Percentiles rank a stretch among this genome's conserved stretches.
These are phyloP conservation scores for Atta colombica DNA, from an alignment of 1,140 invertebrate genomes.

Conservation along the genomic window DNA sequence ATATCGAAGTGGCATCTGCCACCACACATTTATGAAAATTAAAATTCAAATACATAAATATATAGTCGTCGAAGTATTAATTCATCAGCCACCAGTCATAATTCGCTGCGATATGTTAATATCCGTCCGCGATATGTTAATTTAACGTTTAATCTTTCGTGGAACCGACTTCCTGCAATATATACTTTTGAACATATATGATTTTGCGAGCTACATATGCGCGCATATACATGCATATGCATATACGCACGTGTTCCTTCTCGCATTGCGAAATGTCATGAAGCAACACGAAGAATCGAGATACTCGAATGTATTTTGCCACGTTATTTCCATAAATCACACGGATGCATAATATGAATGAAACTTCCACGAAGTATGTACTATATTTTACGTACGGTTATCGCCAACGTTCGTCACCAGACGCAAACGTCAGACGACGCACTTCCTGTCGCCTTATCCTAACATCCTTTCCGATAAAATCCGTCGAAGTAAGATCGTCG, in stretches of 20 bases:
- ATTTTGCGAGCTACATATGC: background rate
- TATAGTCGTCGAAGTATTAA: background rate
- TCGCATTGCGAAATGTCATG: background rate
- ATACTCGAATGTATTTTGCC: background rate
- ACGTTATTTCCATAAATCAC: slow-evolving; percentile 12
- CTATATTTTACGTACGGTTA: background rate
- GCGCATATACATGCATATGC: background rate
- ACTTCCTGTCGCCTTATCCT: background rate
- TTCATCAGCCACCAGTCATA: background rate
- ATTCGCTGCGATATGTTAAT: background rate
- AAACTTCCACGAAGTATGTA: background rate
- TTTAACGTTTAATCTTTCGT: slow-evolving; percentile 15
- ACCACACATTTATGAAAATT: background rate
- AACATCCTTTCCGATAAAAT: background rate
- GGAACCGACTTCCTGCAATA: slow-evolving; percentile 2
- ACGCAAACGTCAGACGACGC: background rate
- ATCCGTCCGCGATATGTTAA: slow-evolving; percentile 3
- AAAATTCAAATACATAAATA: background rate
- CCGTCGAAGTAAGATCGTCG: background rate
- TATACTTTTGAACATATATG: background rate
- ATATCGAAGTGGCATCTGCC: background rate
- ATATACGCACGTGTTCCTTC: background rate
- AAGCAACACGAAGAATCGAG: background rate
- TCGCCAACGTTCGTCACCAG: background rate
- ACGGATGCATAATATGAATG: slow-evolving; percentile 11